Conservation (phyloP, 2,797 vertebrate species). For the Gymnothorax javanicus region DNA sequence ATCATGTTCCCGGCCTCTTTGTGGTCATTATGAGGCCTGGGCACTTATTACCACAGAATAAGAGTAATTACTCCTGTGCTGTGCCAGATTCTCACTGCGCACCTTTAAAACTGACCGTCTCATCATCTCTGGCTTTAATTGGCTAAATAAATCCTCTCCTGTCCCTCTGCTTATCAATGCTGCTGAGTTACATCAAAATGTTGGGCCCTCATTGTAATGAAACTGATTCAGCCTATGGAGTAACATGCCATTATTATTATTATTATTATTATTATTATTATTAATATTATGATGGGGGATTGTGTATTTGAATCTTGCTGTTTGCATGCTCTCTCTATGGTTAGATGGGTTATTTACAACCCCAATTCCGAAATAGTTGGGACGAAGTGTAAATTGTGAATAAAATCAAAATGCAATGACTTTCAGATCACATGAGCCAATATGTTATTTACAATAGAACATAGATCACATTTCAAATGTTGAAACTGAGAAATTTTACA, state of each 20-base stretch:
- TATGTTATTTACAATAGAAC: too few relatives aligned
- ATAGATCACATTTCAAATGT: too few relatives aligned
- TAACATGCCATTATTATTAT: not conserved
- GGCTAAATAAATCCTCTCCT: constrained; percentile 2
- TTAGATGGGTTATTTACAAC: too few relatives aligned
- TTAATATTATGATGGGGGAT: not conserved
- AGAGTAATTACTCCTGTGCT: not conserved
- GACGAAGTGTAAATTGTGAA: too few relatives aligned
- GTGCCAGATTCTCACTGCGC: not conserved
- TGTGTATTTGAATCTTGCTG: too few relatives aligned
- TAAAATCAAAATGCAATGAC: too few relatives aligned
- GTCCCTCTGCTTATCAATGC: not conserved
- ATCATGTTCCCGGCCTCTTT: not conserved
- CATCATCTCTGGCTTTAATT: not conserved
- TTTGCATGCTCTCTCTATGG: too few relatives aligned
- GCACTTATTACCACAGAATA: not conserved
- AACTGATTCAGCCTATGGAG: not conserved
- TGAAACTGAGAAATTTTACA: too few relatives aligned
- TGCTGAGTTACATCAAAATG: not conserved
- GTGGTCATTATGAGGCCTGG: not conserved
- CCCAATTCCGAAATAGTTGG: too few relatives aligned
- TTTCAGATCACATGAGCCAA: too few relatives aligned
- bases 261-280: not conserved
- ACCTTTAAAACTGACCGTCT: constrained; percentile 7
- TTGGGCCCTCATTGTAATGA: not conserved